Evolutionary conservation across 64 coral and sea anemone genomes (phyloP).

Genomic region (Stichodactyla helianthus): DNA sequence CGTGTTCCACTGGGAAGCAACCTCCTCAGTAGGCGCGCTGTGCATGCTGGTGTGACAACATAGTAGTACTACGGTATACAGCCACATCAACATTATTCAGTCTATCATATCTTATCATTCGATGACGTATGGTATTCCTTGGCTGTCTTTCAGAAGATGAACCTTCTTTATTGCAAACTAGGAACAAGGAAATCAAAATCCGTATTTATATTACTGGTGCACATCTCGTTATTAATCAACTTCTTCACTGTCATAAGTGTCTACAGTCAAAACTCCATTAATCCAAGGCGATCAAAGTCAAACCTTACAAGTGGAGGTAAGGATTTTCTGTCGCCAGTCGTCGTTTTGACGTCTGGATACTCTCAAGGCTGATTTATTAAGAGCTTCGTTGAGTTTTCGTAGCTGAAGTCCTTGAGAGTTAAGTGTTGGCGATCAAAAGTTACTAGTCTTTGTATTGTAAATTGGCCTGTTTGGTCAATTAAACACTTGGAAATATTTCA

Average conservation of each 20-base stretch:
- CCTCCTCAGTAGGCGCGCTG: neutral
- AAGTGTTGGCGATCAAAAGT: conserved; percentile 24
- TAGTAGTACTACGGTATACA: neutral
- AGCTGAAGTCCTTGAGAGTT: conserved; percentile 11
- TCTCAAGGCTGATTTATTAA: conserved; percentile 4
- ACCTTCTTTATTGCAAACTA: neutral
- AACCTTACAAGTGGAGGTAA: conserved; percentile 20
- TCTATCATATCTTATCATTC: neutral
- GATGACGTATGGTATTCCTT: neutral
- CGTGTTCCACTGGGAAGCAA: neutral
- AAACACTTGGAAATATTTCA: conserved; percentile 7
- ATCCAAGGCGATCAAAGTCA: conserved; percentile 7
- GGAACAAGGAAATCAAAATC: neutral
- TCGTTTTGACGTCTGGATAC: neutral
- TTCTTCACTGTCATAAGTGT: neutral
- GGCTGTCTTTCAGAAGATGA: neutral
- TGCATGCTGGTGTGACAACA: conserved; percentile 4
- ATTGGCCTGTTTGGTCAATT: conserved; percentile 14
- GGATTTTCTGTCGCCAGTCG: neutral
- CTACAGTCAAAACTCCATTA: conserved; percentile 4
- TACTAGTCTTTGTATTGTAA: conserved; percentile 15
- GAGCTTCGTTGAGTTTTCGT: conserved; percentile 13
- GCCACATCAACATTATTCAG: neutral
- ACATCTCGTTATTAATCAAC: neutral
- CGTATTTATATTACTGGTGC: neutral